Base-by-base conservation (phyloP, 1,140 invertebrate species). In the Philopotamus ludificatus region DNA sequence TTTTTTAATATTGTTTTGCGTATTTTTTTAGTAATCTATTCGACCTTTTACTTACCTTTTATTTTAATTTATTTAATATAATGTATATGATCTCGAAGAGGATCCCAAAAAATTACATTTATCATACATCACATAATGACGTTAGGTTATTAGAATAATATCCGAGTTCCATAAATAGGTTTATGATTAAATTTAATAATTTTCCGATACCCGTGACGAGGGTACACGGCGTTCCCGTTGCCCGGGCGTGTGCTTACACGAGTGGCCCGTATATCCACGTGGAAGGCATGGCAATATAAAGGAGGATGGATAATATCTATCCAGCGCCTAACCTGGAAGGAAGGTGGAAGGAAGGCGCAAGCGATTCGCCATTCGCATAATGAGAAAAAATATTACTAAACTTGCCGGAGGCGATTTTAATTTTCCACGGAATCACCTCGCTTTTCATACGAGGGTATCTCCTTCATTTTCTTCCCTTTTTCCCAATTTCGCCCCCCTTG, bases 321-420 rank as follows among this genome's bases (percentile, higher is more conserved):
- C 57, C 57, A 8, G 26, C 18, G 57, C 57, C 57, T 55, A 54
- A 55, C 62, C 62, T 50, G 45, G 10, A 23, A 20, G 62, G 21
- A 51, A n/a, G n/a, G n/a, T n/a, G n/a, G n/a, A n/a, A n/a, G n/a
- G 49, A 57, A 61, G 66, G 53, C 66, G 61, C 50, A 61, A 67
- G 66, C 55, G 66, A 67, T 67, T 67, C 54, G 59, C 66, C 66
- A 65, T 68, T 68, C 59, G 64, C 60, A 62, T 70, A 70, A 70
- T 70, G 68, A 70, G 68, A 70, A 70, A 70, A 70, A 70, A 70
- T 66, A 66, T 70, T 69, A 69, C 67, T 69, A 69, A 69, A 66
- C 67, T 60, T 47, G 68, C 68, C 61, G 28, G 53, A 63, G 68
- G 68, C 68, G 53, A 66, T 70, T 70, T 70, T 70, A 70, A 70